Conservation (phyloP, 2,113 vertebrate genomes). For the Bujurquina vittata region DNA sequence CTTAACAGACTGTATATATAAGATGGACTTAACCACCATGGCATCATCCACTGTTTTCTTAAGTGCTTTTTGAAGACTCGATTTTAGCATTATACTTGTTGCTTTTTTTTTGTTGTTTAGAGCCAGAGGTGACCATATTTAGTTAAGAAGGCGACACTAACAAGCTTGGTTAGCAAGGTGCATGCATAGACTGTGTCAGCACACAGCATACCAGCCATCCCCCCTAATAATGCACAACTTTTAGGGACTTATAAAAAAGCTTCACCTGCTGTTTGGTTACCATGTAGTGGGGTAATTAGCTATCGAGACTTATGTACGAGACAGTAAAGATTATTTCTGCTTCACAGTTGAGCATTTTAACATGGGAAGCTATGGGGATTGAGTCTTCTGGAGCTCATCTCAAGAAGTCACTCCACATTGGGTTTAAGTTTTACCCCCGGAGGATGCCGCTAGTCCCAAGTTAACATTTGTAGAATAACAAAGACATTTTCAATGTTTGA, state of each 20-base stretch:
- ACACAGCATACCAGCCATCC: not conserved
- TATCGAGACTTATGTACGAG: no score
- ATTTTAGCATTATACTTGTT: no score
- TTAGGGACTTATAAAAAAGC: not conserved
- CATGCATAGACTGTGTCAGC: no score
- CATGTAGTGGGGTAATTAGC: no score
- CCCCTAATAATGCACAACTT: not conserved
- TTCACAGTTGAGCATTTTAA: no score
- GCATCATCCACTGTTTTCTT: not conserved
- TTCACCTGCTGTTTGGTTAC: no score
- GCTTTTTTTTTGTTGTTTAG: not conserved
- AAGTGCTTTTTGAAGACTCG: rapidly evolving
- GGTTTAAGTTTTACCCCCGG: not conserved
- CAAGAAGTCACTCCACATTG: not conserved
- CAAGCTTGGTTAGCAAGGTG: no score
- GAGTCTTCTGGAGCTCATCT: not conserved
- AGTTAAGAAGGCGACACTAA: no score
- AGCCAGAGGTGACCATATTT: no score
- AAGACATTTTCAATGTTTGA: not conserved
- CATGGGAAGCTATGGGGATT: not conserved
- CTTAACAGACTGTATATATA: constrained; percentile 7
- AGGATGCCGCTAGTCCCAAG: not conserved
- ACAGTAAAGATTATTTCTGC: no score
- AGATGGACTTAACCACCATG: not conserved
- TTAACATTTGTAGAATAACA: not conserved